phyloP scores from a whole-genome alignment of 1,140 invertebrate genomes.

The Protaetia brevitarsis region DNA sequence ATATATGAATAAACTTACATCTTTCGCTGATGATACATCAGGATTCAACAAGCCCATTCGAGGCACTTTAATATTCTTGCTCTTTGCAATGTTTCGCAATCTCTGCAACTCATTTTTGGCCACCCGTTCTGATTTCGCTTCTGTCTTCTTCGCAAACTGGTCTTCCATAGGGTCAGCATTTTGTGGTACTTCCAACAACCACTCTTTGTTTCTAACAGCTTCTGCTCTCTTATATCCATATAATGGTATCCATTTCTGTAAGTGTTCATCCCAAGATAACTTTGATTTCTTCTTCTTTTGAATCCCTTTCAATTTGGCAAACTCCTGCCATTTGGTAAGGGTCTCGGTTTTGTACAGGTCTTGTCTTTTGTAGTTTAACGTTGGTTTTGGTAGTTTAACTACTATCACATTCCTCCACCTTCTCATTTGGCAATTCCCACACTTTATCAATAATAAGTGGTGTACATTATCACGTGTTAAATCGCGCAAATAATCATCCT shows the following conservation, averaged over 20 bases:
- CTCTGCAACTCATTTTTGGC: conserved; percentile 96
- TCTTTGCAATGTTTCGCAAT: conserved; percentile 84
- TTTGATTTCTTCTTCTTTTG: conserved; percentile 83
- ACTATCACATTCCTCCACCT: conserved; percentile 76
- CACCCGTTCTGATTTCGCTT: conserved; percentile 80
- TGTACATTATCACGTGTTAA: conserved; percentile 85
- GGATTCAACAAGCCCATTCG: conserved; percentile 70
- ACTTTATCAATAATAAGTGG: conserved; percentile 81
- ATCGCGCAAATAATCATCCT: conserved; percentile 66
- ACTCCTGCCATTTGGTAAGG: conserved; percentile 93
- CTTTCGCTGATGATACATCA: conserved; percentile 63
- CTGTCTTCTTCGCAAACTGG: conserved; percentile 77
- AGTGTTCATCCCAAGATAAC: conserved; percentile 84
- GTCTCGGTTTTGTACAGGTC: conserved; percentile 80
- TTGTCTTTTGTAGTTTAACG: conserved; percentile 77
- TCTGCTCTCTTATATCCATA: conserved; percentile 75
- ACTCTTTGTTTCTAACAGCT: conserved; percentile 86
- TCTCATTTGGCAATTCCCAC: conserved; percentile 78
- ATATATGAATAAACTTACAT: conserved; percentile 48
- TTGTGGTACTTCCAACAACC: conserved; percentile 88
- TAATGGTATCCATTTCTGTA: conserved; percentile 90
- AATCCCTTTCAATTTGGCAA: conserved; percentile 92
- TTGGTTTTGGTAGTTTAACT: conserved; percentile 72
- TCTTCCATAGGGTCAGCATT: conserved; percentile 86
- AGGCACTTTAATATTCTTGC: conserved; percentile 79